Base-by-base conservation (phyloP, 1,140 invertebrate genomes). In the Caerostris extrusa region DNA sequence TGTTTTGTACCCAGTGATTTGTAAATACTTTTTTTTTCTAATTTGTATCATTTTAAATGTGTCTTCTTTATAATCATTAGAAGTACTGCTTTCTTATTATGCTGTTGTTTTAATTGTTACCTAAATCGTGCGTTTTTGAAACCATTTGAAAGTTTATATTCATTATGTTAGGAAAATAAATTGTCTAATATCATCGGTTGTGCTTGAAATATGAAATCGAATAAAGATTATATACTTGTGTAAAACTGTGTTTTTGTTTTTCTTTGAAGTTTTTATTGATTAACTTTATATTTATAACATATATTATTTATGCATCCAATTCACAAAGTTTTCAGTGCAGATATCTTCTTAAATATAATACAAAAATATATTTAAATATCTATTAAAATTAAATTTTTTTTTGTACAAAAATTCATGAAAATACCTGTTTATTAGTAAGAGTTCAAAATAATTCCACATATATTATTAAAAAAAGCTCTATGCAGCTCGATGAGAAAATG, bases 1-100 rank as follows among this genome's bases (percentile, higher is more conserved):
- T 91, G 89, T 91, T 57, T 60, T 81, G 71, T 81, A 60, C 89
- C 89, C 69, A 91, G 89, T 91, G 89, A 91, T 91, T 91, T 91
- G 89, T 91, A 82, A 69, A 91, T 91, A 91, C 19, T 69, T 81
- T 56, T 67, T n/a, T 81, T 82, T 91, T 67, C 71, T 34, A 81
- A 53, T 82, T 81, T 60, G 69, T 71, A 71, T 71, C 69, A 71
- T 71, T 8, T 71, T 3, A 71, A 71, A 19, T 71, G 34, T 71
- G 69, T 71, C 34, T 71, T 71, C 34, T 50, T 71, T 34, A 50
- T 19, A 8, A 3, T 71, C 69, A 71, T 71, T 71, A 71, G n/a
- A 7, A 8, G n/a, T 34, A 71, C 34, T 71, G 69, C 69, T 71
- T 71, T 10, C 69, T 34, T 71, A 34, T 8, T 71, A 71, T 50